A percentile compares a stretch with the other conserved stretches of the same genome.
Evolutionary conservation across 1,140 invertebrate genomes (phyloP).

Genomic region (Babylonia areolata): DNA sequence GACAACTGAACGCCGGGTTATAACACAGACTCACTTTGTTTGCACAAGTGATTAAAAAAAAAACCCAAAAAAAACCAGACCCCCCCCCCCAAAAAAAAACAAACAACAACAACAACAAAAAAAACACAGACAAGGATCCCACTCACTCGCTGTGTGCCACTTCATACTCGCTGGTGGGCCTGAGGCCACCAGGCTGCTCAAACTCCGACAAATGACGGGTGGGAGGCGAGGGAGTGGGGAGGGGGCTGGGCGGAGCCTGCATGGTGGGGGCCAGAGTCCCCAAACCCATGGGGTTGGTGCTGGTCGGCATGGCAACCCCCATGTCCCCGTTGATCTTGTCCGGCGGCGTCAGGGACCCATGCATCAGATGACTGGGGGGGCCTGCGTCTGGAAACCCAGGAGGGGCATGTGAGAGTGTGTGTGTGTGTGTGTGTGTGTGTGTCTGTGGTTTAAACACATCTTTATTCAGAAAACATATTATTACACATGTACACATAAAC

Average conservation of each 20-base stretch:
- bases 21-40: too few species aligned
- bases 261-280: slow-evolving; percentile 80
- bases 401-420: too few species aligned
- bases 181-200: neutral
- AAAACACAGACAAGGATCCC: neutral
- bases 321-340: slow-evolving; percentile 78
- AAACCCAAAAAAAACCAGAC: too few species aligned
- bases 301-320: slow-evolving; percentile 68
- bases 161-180: neutral
- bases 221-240: slow-evolving; percentile 79
- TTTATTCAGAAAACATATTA: too few species aligned
- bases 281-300: slow-evolving; percentile 65
- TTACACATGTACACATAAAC: too few species aligned
- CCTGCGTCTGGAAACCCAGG: slow-evolving; percentile 58
- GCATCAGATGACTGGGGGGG: slow-evolving; percentile 53
- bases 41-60: too few species aligned
- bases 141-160: slow-evolving; percentile 30
- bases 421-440: too few species aligned
- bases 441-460: too few species aligned
- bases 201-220: slow-evolving; percentile 29
- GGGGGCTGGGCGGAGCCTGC: slow-evolving; percentile 85
- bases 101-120: neutral
- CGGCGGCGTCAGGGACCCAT: slow-evolving; percentile 75
- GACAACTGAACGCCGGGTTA: too few species aligned
- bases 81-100: too few species aligned